These are phyloP conservation scores for Diaphora mendica DNA, from an alignment of 2,888 invertebrate genomes.

Conservation along the genomic window DNA sequence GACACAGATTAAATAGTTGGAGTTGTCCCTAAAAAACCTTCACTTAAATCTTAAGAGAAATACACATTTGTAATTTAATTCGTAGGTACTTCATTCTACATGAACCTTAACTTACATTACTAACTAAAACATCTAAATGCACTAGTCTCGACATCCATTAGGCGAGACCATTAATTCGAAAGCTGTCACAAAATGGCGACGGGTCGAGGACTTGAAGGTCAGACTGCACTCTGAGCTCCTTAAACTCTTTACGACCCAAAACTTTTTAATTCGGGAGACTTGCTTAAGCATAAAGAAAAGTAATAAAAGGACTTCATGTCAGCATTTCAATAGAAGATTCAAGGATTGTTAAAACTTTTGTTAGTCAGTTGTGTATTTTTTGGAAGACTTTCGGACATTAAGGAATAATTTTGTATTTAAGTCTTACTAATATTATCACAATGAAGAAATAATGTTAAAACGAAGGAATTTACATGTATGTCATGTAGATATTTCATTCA, in stretches of 20 bases:
- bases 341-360: neutral
- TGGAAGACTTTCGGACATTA: neutral
- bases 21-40: too few species aligned
- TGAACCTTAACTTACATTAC: neutral
- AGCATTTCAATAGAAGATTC: neutral
- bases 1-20: too few species aligned
- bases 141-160: slow-evolving; percentile 28
- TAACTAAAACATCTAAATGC: slow-evolving; percentile 19
- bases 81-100: neutral
- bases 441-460: neutral
- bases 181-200: slow-evolving; percentile 28
- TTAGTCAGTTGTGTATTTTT: neutral
- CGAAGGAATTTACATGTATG: too few species aligned
- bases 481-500: too few species aligned
- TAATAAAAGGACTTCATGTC: neutral
- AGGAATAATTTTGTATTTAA: neutral
- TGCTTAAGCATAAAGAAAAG: neutral
- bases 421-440: neutral
- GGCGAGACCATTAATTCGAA: slow-evolving; percentile 21
- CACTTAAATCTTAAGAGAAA: too few species aligned
- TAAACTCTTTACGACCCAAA: slow-evolving; percentile 3
- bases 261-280: slow-evolving; percentile 4
- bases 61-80: too few species aligned
- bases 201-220: slow-evolving; percentile 24
- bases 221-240: slow-evolving; percentile 16